Evolutionary conservation across 2,797 vertebrate species (phyloP).

Genomic region (Silurus aristotelis): DNA sequence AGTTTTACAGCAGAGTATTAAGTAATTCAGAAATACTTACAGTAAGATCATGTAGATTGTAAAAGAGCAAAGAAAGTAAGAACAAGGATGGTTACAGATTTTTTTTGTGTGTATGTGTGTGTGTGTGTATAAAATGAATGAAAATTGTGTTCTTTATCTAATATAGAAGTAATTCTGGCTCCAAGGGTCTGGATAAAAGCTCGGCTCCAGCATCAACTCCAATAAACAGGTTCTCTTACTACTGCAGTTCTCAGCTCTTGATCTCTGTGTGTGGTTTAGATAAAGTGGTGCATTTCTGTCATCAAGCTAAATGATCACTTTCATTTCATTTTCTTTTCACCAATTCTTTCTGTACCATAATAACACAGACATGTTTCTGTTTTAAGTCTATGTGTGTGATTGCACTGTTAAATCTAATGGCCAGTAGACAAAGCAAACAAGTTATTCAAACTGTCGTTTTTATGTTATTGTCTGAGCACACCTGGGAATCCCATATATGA

Average conservation of each 20-base stretch:
- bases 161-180: slow-evolving; percentile 64
- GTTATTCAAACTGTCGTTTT: neutral
- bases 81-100: neutral
- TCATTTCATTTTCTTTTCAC: neutral
- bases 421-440: neutral
- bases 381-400: neutral
- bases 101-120: no score
- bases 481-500: neutral
- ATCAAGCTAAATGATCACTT: neutral
- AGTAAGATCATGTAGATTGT: neutral
- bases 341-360: neutral
- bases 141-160: slow-evolving; percentile 38
- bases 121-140: neutral
- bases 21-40: neutral
- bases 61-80: neutral
- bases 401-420: neutral
- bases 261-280: neutral
- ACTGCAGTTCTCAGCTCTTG: neutral
- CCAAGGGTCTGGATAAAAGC: slow-evolving; percentile 53
- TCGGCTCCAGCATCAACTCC: slow-evolving; percentile 22
- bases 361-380: neutral
- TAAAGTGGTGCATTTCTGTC: neutral
- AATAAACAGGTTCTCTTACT: slow-evolving; percentile 59
- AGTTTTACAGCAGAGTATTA: neutral
- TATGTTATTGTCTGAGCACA: neutral